Percentiles rank a stretch among this genome's conserved stretches.
Conservation (phyloP, 2,888 invertebrate species). For the Drosophila percnosoma region DNA sequence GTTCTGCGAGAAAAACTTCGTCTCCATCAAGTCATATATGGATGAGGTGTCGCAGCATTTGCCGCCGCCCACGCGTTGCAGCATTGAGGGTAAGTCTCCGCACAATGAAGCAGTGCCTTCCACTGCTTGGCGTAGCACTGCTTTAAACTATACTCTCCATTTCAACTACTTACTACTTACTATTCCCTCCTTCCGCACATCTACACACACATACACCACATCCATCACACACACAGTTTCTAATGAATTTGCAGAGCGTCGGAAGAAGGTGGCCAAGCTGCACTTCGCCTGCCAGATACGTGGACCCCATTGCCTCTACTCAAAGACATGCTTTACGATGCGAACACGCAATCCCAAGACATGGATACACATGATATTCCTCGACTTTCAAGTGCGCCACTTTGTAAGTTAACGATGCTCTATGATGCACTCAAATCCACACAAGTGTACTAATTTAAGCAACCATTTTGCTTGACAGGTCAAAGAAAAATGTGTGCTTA, state of each 20-base stretch:
- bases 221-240: conserved; percentile 76
- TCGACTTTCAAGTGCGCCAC: conserved; percentile 91
- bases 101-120: background rate
- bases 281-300: conserved; percentile 95
- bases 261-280: conserved; percentile 94
- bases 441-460: background rate
- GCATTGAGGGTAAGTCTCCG: conserved; percentile 91
- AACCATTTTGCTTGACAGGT: conserved; percentile 85
- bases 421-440: background rate
- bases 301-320: conserved; percentile 94
- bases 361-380: conserved; percentile 98
- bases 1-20: conserved; percentile 97
- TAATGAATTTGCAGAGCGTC: conserved; percentile 87
- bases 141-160: background rate
- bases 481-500: conserved; percentile 90
- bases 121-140: background rate
- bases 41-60: conserved; percentile 92
- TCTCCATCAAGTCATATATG: conserved; percentile 96
- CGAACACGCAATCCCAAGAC: conserved; percentile 92
- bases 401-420: conserved; percentile 76
- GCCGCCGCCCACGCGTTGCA: conserved; percentile 96
- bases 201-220: conserved; percentile 46
- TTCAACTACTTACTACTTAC: conserved; percentile 25
- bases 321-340: conserved; percentile 91
- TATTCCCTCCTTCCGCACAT: conserved; percentile 12